Evolutionary conservation across 2,888 invertebrate species (phyloP).

Genomic region (Pseudanteris insignis): DNA sequence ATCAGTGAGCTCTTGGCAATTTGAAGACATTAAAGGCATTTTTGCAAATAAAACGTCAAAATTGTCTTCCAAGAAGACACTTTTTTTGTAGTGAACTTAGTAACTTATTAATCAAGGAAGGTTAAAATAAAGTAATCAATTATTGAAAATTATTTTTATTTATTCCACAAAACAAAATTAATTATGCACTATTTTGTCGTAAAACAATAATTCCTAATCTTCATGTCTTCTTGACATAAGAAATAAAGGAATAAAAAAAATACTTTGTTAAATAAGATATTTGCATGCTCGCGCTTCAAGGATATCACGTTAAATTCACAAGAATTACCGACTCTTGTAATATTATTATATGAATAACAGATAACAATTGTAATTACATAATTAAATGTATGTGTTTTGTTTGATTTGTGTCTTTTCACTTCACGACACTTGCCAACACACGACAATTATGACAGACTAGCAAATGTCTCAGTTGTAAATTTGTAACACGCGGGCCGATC

Average conservation of each 20-base stretch:
- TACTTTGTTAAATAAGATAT: slow-evolving; percentile 19
- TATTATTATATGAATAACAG: slow-evolving; percentile 24
- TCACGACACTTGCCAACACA: slow-evolving; percentile 9
- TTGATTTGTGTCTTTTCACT: slow-evolving; percentile 5
- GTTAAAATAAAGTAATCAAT: too few species aligned
- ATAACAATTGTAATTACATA: slow-evolving; percentile 28
- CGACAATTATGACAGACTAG: slow-evolving; percentile 44
- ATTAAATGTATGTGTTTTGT: slow-evolving; percentile 16
- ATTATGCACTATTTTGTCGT: too few species aligned
- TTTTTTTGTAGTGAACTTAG: too few species aligned
- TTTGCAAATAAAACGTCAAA: too few species aligned
- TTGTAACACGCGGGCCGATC: slow-evolving; percentile 17
- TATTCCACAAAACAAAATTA: too few species aligned
- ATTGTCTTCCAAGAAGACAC: too few species aligned
- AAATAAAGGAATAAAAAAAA: slow-evolving; percentile 12
- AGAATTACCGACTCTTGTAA: slow-evolving; percentile 5
- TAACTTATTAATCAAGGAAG: too few species aligned
- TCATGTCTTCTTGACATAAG: too few species aligned
- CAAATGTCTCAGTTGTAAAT: slow-evolving; percentile 39
- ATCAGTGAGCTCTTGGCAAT: too few species aligned
- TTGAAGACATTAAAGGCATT: too few species aligned
- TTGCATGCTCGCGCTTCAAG: slow-evolving; percentile 8
- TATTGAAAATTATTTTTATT: too few species aligned
- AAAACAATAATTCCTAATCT: too few species aligned
- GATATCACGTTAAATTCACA: slow-evolving; percentile 12